Conservation (phyloP, 2,113 vertebrate genomes). For the Mola mola region DNA sequence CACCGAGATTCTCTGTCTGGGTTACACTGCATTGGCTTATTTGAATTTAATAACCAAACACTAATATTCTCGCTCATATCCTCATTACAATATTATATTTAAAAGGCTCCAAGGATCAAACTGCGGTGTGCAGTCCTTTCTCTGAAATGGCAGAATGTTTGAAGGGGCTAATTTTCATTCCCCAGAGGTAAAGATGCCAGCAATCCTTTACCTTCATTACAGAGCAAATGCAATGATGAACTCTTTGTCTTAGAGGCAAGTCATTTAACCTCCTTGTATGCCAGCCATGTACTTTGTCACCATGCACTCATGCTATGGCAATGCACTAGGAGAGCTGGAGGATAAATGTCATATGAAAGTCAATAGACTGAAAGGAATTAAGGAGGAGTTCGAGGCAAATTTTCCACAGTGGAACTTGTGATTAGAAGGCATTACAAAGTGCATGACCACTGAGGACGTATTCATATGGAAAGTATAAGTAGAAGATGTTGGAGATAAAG, state of each 20-base stretch:
- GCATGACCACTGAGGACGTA: constrained; percentile 46
- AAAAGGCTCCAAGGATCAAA: constrained; percentile 70
- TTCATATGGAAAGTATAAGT: constrained; percentile 53
- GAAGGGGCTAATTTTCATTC: constrained; percentile 72
- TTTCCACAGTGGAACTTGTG: constrained; percentile 43
- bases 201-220: constrained; percentile 80
- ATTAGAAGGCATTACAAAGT: constrained; percentile 60
- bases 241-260: constrained; percentile 77
- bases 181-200: constrained; percentile 70
- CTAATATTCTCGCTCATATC: constrained; percentile 74
- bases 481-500: constrained; percentile 52
- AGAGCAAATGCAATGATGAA: constrained; percentile 73
- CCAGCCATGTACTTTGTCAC: constrained; percentile 66
- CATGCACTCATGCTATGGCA: constrained; percentile 39
- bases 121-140: constrained; percentile 38
- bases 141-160: constrained; percentile 58
- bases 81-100: constrained; percentile 62
- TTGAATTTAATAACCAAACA: constrained; percentile 79
- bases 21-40: constrained; percentile 63
- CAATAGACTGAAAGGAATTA: constrained; percentile 70
- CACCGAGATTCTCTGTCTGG: constrained; percentile 62
- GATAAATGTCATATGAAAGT: constrained; percentile 73
- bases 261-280: constrained; percentile 77
- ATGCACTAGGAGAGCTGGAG: constrained; percentile 46
- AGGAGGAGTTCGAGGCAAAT: constrained; percentile 62